Percentiles rank a stretch among this genome's conserved stretches.
These are phyloP conservation scores for Halichoeres trimaculatus DNA, from an alignment of 2,113 vertebrate genomes.

Conservation along the genomic window DNA sequence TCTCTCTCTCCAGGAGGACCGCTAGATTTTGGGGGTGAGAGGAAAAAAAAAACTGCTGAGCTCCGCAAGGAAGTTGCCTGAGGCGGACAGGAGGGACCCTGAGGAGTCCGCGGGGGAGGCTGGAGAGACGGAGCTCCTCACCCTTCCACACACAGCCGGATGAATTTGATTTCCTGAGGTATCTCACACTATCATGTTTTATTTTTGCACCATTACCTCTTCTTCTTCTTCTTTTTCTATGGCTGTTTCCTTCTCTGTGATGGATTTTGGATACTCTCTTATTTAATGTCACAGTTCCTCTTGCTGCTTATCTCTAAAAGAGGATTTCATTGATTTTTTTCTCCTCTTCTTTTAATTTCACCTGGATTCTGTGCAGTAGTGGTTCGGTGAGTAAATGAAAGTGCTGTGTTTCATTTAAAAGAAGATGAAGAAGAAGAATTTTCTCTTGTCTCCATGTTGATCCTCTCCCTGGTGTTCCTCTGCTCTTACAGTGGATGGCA, in stretches of 20 bases:
- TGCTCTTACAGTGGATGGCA: slow-evolving; percentile 46
- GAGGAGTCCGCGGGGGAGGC: slow-evolving; percentile 52
- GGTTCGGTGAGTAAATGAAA: slow-evolving; percentile 24
- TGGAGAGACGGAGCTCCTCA: slow-evolving; percentile 40
- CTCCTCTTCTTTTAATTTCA: slow-evolving; percentile 8
- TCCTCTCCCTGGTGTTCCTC: slow-evolving; percentile 20
- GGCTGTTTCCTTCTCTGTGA: slow-evolving; percentile 28
- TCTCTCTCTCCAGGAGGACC: slow-evolving; percentile 36
- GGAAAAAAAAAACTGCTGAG: slow-evolving; percentile 69
- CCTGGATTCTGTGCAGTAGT: slow-evolving; percentile 18
- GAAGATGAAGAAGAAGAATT: too few species aligned
- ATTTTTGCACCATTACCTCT: neutral
- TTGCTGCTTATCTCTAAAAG: neutral
- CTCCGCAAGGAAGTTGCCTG: slow-evolving; percentile 80
- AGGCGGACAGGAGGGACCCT: slow-evolving; percentile 64
- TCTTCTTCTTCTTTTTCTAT: neutral
- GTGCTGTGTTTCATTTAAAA: neutral
- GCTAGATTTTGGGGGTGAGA: slow-evolving; percentile 1
- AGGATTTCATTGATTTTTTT: slow-evolving; percentile 12
- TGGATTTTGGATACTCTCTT: slow-evolving; percentile 15
- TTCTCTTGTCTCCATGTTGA: too few species aligned
- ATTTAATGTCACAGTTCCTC: neutral
- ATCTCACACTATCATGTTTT: slow-evolving; percentile 16
- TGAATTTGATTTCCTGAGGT: slow-evolving; percentile 50
- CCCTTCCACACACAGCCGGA: slow-evolving; percentile 33